Base-by-base conservation (phyloP, 92 coral and sea anemone species). In the Ricordea florida region DNA sequence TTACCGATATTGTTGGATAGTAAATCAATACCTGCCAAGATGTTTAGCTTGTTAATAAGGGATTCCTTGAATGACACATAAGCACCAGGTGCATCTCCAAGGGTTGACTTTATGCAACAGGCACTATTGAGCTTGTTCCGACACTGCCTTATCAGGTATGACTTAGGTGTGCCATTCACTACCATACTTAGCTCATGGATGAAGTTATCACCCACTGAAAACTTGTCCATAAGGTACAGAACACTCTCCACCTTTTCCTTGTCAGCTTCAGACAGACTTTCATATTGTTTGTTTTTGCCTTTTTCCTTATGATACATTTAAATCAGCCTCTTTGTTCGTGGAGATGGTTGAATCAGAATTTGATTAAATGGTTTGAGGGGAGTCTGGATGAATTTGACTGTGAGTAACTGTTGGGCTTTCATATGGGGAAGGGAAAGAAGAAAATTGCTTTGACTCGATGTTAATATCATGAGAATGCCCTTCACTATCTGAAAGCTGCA, bases 131-230 rank as follows among this genome's bases (percentile, higher is more conserved):
- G 45, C 34, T 76, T 58, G 52, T 62, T 43, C 31, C 74, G 44
- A n/a, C 88, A 74, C 28, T 74, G 83, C 50, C 57, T 74, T 17
- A 82, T 66, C n/a, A 82, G 71, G 71, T 56, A 82, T 42, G 88
- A 82, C 37, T 69, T 82, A 14, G 83, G 89, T 52, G 76, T 67
- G 28, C 79, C 89, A 34, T 76, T 79, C 34, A 59, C 36, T n/a
- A 34, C 16, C 89, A 76, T 83, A 9, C 56, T 63, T 25, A 47
- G 55, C 43, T 76, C 89, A 68, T 83, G 73, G 26, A 76, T 37
- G 44, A 83, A 67, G 52, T 78, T 59, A 36, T 83, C 83, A 4
- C 88, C 78, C 18, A 75, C 71, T 33, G 78, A 55, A 83, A 75
- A 83, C 47, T 66, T 75, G 29, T 83, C 89, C 84, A 83, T 75